Evolutionary conservation across 2,113 vertebrate genomes (phyloP), one percentile per base, ranked within the genome.

Genomic region (Microtus pennsylvanicus): DNA sequence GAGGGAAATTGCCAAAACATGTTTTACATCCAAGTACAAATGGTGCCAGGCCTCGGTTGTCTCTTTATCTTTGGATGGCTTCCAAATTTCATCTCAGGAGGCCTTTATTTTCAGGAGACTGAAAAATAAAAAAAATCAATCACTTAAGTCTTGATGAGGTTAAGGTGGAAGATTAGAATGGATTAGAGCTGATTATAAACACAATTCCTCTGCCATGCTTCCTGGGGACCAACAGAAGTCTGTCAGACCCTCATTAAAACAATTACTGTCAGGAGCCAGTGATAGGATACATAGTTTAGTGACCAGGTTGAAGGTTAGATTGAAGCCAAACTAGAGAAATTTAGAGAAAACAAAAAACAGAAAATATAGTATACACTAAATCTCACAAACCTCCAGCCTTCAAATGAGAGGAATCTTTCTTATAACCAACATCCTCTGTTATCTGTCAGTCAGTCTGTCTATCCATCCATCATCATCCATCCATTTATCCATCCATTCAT

Each of bases 61-160:
- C 67, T 97, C 80, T 58, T 58, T 97, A 55, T 96, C 63, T 96
- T 90, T 98, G 97, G 95, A 94, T 86, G 97, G 94, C 93, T 95
- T 97, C 98, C 98, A 98, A 98, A 77, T 70, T 91, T 93, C 96
- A 69, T 92, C 98, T 97, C 87, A 95, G 97, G 74, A 96, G 96
- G 95, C 87, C 98, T 97, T 97, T 98, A 94, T 98, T 98, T 98
- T 98, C 96, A 97, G 95, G 98, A 98, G 97, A 98, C 98, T 70
- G 95, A 98, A 96, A 97, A 98, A 98, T 92, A 97, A 98, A 97
- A 97, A 98, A 96, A 97, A 98, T 98, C 98, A 98, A 98, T 98
- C 97, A 97, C 97, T 98, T 98, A 98, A 92, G 98, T 97, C 0
- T 2, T 98, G 87, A 96, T 91, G 47, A 97, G 7, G 14, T 94